Conservation (phyloP, 1,140 invertebrate genomes). For the Medauroidea extradentata region DNA sequence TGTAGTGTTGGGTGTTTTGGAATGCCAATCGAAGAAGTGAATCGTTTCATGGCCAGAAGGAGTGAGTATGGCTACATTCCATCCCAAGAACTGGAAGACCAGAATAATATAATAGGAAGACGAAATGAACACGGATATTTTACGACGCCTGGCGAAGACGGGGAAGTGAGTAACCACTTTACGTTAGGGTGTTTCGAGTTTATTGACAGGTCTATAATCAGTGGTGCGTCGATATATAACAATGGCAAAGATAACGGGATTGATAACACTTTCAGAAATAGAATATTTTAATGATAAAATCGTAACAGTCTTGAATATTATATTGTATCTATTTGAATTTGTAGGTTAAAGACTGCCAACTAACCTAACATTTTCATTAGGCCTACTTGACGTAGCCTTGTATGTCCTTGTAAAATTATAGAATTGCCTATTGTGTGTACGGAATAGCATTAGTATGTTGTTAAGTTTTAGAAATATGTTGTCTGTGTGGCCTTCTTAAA, state of each 20-base stretch:
- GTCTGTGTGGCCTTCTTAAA: too few species aligned
- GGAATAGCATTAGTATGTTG: too few species aligned
- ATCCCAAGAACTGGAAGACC: slow-evolving; percentile 2
- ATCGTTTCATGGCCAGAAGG: not conserved
- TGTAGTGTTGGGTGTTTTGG: too few species aligned
- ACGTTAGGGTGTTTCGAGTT: too few species aligned
- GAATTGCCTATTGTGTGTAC: too few species aligned
- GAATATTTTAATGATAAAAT: slow-evolving; percentile 1
- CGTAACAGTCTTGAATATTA: not conserved
- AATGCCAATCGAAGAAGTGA: slow-evolving; percentile 6
- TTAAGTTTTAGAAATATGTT: too few species aligned
- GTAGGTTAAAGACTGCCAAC: too few species aligned
- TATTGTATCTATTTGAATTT: too few species aligned
- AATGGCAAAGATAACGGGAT: not conserved
- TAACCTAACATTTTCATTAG: too few species aligned
- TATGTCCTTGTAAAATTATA: too few species aligned
- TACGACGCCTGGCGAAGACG: not conserved
- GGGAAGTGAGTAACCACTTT: too few species aligned
- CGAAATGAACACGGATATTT: slow-evolving; percentile 11
- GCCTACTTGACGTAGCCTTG: too few species aligned
- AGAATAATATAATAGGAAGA: not conserved
- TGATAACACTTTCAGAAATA: not conserved
- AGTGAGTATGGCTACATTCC: slow-evolving; percentile 36
- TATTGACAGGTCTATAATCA: slow-evolving; percentile 1
- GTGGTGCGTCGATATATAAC: slow-evolving; percentile 10